Percentiles rank a stretch among this genome's conserved stretches.
These are phyloP conservation scores for Dendrophyllia cribrosa DNA, from an alignment of 64 coral and sea anemone species.

Conservation along the genomic window DNA sequence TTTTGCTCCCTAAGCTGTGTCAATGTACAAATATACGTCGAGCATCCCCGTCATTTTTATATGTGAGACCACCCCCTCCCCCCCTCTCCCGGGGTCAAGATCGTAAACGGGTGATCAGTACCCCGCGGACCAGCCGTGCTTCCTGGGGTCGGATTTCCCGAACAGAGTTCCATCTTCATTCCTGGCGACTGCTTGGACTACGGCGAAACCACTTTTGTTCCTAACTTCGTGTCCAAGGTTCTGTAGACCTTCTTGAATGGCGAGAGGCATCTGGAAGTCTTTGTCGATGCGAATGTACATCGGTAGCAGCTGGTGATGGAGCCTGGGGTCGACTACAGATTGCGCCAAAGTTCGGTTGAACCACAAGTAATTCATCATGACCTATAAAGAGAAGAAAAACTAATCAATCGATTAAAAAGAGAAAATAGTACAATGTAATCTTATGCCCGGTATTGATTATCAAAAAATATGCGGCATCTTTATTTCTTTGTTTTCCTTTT, in stretches of 20 bases:
- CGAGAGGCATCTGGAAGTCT: constrained; percentile 46
- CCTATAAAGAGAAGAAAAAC: constrained; percentile 9
- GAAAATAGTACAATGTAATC: too few species aligned
- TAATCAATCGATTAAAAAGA: background rate
- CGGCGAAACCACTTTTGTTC: constrained; percentile 56
- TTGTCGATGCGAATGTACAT: constrained; percentile 88
- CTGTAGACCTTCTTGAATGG: constrained; percentile 72
- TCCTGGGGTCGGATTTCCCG: constrained; percentile 87
- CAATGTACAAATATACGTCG: too few species aligned
- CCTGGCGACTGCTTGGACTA: constrained; percentile 81
- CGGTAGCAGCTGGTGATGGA: constrained; percentile 90
- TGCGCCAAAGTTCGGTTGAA: constrained; percentile 82
- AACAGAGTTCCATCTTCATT: constrained; percentile 70
- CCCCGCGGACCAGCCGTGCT: constrained; percentile 85
- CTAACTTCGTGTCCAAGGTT: constrained; percentile 73
- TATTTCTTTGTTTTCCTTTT: too few species aligned
- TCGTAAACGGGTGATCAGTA: background rate
- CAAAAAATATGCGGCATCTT: too few species aligned
- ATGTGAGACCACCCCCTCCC: too few species aligned
- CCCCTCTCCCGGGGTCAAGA: background rate
- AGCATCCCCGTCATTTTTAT: too few species aligned
- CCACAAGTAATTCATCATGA: constrained; percentile 92
- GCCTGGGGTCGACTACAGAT: constrained; percentile 77
- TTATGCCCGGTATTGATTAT: too few species aligned
- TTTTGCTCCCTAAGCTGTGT: too few species aligned